These are phyloP conservation scores for Phasianus colchicus DNA, from an alignment of 2,113 vertebrate species.

Conservation along the genomic window DNA sequence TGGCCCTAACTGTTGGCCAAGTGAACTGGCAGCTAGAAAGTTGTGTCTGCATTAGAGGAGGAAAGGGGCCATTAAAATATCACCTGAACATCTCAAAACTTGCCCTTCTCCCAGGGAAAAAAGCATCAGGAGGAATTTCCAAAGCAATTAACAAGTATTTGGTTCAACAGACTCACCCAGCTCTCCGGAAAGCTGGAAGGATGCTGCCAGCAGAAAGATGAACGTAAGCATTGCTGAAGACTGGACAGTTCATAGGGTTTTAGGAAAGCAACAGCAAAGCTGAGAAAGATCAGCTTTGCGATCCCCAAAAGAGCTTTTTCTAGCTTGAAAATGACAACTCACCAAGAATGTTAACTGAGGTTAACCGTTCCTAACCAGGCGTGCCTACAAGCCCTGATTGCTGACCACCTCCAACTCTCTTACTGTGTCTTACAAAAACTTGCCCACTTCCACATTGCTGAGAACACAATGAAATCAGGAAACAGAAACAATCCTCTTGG, in stretches of 20 bases:
- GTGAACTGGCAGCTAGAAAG: background rate
- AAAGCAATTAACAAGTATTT: background rate
- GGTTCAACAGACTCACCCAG: background rate
- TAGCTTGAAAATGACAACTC: background rate
- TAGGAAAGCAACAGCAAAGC: background rate
- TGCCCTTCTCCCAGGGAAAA: background rate
- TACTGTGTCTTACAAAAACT: fast-evolving
- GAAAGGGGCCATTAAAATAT: fast-evolving
- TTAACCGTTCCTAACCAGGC: background rate
- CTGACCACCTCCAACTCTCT: background rate
- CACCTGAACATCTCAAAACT: background rate
- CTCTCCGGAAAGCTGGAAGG: background rate
- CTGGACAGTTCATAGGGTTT: background rate
- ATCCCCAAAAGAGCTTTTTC: background rate
- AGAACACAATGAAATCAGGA: background rate
- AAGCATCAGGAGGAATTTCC: fast-evolving
- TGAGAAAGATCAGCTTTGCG: background rate
- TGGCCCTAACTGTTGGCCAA: background rate
- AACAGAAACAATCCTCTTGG: fast-evolving
- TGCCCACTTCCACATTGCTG: background rate
- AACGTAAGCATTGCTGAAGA: background rate
- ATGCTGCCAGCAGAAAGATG: background rate
- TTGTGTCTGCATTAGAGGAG: background rate
- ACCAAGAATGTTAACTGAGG: background rate
- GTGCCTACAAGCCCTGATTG: too few relatives aligned